phyloP scores from a whole-genome alignment of 2,888 invertebrate species.

The Xestia rhomboidea region DNA sequence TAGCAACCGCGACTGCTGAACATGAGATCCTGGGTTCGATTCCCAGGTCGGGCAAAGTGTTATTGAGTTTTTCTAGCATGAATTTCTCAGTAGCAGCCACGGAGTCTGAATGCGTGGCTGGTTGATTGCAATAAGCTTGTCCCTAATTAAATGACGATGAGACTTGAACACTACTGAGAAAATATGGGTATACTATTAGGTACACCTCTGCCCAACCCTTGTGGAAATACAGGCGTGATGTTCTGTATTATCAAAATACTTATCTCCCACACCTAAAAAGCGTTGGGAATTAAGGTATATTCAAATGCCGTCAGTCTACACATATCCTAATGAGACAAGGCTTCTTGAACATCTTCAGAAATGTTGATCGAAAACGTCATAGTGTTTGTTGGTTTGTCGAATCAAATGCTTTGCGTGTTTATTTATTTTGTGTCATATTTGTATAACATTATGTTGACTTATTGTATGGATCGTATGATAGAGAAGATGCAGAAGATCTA shows the following conservation, averaged over 20 bases:
- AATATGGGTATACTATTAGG: background rate
- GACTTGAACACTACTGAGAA: background rate
- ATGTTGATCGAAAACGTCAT: constrained; percentile 41
- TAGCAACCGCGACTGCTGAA: background rate
- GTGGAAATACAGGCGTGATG: background rate
- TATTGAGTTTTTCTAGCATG: background rate
- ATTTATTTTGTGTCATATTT: constrained; percentile 50
- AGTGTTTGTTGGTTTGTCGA: constrained; percentile 51
- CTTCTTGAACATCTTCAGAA: constrained; percentile 35
- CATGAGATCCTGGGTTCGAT: background rate
- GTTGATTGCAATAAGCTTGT: background rate
- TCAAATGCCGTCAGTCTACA: constrained; percentile 18
- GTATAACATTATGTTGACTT: constrained; percentile 31
- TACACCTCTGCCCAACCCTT: background rate
- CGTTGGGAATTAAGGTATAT: constrained; percentile 29
- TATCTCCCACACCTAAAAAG: constrained; percentile 12
- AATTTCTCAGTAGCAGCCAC: background rate
- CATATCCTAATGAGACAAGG: constrained; percentile 34
- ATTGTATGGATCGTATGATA: constrained; percentile 22
- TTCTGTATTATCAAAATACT: background rate
- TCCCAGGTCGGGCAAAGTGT: background rate
- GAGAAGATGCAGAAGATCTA: constrained; percentile 22
- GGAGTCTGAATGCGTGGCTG: background rate
- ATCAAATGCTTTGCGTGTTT: constrained; percentile 44
- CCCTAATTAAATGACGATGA: background rate